Base-by-base conservation (phyloP, 1,140 invertebrate species). In the Drosophila ogumai region DNA sequence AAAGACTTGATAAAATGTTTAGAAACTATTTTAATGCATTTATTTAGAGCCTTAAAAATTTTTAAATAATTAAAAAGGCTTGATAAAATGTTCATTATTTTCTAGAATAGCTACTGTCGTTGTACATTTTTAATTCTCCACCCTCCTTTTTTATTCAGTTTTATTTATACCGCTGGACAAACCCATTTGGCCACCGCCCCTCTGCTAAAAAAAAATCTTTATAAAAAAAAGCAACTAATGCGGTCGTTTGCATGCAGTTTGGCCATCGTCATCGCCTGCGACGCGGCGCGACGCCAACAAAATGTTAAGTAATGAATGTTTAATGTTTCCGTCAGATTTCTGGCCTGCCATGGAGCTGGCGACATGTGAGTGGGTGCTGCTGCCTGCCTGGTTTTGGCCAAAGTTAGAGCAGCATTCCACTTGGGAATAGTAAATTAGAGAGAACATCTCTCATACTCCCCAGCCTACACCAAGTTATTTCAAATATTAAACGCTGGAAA, bases 281-380 rank as follows among this genome's bases (percentile, higher is more conserved):
- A 36, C 17, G 40, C 52, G 61, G 46, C 17, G 40, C 52, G 63
- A 64, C 67, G 75, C 69, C 82, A 84, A 28, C 71, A 55, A 88
- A 87, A 80, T 84, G 63, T 87, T 67, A 90, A 90, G 84, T 85
- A 87, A 85, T 85, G 84, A 87, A 90, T 87, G 66, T 80, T 90
- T 90, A 87, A 87, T 87, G 81, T 90, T 90, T 90, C 85, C 73
- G 85, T 80, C 80, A 77, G 50, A 72, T 50, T 65, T 22, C 40
- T 49, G 22, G 25, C 22, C 22, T 38, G 19, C 44, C 43, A n/a
- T 38, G 41, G 22, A 65, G 66, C 44, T 22, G 19, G 67, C 32
- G 68, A 36, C 67, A 71, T n/a, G 28, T n/a, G 68, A 34, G 68
- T 72, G 68, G 66, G 68, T 50, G 46, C 19, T 32, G 38, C 47